Evolutionary conservation across 2,797 vertebrate genomes (phyloP).

Genomic region (Chaetodon trifasciatus): DNA sequence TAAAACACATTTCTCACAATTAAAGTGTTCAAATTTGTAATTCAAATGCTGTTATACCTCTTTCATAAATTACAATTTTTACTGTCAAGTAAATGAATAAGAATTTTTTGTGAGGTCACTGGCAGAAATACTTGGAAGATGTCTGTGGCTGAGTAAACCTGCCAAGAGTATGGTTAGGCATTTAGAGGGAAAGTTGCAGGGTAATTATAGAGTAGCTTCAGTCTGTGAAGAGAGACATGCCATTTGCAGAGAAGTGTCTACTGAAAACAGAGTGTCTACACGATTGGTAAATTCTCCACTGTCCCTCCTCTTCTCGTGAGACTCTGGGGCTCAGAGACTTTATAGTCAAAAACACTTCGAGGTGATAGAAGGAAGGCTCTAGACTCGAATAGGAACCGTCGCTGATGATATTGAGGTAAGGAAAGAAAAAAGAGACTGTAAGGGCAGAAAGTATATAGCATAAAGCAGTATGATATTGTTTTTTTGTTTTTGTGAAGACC

Average conservation of each 20-base stretch:
- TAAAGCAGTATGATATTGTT: not conserved
- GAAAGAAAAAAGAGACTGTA: not conserved
- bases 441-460: no score
- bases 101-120: slow-evolving; percentile 42
- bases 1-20: not conserved
- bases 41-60: slow-evolving; percentile 14
- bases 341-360: slow-evolving; percentile 69
- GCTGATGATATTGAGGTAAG: slow-evolving; percentile 71
- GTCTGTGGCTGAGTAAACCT: slow-evolving; percentile 65
- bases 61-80: slow-evolving; percentile 3
- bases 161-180: slow-evolving; percentile 73
- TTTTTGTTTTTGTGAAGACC: slow-evolving; percentile 3
- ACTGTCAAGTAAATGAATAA: slow-evolving; percentile 7
- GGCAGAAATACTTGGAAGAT: slow-evolving; percentile 62
- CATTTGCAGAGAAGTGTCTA: slow-evolving; percentile 79
- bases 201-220: slow-evolving; percentile 82
- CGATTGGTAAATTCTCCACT: slow-evolving; percentile 73
- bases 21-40: not conserved
- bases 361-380: slow-evolving; percentile 46
- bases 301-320: slow-evolving; percentile 80
- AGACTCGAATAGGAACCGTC: slow-evolving; percentile 37
- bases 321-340: slow-evolving; percentile 58
- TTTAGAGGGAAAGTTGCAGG: slow-evolving; percentile 71
- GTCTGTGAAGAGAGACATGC: slow-evolving; percentile 73
- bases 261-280: slow-evolving; percentile 76